phyloP scores from a whole-genome alignment of 2,888 invertebrate species.

The Cheilosia grossa region DNA sequence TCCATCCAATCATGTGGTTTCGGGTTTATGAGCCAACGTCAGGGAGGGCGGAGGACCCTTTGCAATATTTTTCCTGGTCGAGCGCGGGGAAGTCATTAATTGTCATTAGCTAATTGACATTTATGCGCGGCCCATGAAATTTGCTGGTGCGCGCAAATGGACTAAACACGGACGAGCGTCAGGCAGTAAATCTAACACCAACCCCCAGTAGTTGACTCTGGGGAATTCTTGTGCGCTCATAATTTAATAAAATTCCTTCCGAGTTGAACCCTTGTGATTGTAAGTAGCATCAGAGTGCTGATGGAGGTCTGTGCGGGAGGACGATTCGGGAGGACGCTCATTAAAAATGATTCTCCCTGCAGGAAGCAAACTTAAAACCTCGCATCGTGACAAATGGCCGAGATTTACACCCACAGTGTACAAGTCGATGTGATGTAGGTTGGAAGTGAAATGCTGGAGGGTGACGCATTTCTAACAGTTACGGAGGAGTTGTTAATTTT shows the following conservation, averaged over 20 bases:
- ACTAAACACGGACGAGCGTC: conserved; percentile 20
- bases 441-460: not conserved
- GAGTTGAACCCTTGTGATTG: conserved; percentile 34
- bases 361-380: conserved; percentile 51
- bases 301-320: not conserved
- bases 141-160: conserved; percentile 19
- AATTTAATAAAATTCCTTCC: conserved; percentile 68
- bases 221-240: conserved; percentile 63
- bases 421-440: not conserved
- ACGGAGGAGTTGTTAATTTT: not conserved
- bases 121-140: conserved; percentile 68
- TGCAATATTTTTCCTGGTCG: conserved; percentile 39
- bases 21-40: conserved; percentile 48
- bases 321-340: conserved; percentile 63
- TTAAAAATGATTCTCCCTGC: conserved; percentile 57
- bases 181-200: conserved; percentile 18
- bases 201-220: conserved; percentile 47
- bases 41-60: conserved; percentile 6
- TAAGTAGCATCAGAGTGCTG: not conserved
- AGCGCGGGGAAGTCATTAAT: conserved; percentile 57
- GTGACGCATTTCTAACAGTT: not conserved
- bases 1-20: conserved; percentile 41
- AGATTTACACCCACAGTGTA: conserved; percentile 48
- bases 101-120: conserved; percentile 75
- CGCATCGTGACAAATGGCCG: conserved; percentile 58